A percentile compares a stretch with the other conserved stretches of the same genome.
These are phyloP conservation scores for Oxygymnocypris stewartii DNA, from an alignment of 2,113 vertebrate species.

Conservation along the genomic window DNA sequence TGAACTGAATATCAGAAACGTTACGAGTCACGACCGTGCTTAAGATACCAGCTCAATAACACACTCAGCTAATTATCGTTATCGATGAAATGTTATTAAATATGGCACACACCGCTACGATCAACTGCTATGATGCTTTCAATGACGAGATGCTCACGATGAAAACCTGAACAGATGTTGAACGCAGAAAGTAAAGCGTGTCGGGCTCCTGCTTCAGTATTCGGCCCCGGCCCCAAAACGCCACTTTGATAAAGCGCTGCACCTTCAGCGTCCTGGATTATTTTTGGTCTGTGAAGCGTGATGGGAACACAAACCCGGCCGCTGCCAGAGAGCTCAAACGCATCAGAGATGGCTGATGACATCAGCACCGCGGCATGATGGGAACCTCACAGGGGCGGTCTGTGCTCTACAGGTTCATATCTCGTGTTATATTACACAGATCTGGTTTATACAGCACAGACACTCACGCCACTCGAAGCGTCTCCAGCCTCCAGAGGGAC, in stretches of 20 bases:
- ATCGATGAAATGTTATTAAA: too few species aligned
- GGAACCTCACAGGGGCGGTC: not conserved
- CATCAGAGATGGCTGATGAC: too few species aligned
- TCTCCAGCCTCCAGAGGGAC: slow-evolving; percentile 95
- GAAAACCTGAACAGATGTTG: not conserved
- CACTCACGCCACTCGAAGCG: slow-evolving; percentile 94
- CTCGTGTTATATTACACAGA: too few species aligned
- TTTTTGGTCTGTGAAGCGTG: slow-evolving; percentile 30
- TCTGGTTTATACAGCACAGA: not conserved
- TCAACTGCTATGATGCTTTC: not conserved
- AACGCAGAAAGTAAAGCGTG: not conserved
- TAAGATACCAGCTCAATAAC: too few species aligned
- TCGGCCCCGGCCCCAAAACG: slow-evolving; percentile 54
- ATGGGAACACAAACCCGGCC: not conserved
- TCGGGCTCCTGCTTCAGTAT: slow-evolving; percentile 30
- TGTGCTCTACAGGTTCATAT: not conserved
- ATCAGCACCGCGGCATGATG: too few species aligned
- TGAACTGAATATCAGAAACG: too few species aligned
- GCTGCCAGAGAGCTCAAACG: not conserved
- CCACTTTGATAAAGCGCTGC: slow-evolving; percentile 59
- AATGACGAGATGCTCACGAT: not conserved
- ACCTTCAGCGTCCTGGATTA: slow-evolving; percentile 18
- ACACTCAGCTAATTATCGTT: too few species aligned
- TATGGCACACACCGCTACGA: not conserved
- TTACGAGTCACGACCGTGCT: too few species aligned